Conservation (phyloP, 2,888 invertebrate species). For the Adelognathus sp. region DNA sequence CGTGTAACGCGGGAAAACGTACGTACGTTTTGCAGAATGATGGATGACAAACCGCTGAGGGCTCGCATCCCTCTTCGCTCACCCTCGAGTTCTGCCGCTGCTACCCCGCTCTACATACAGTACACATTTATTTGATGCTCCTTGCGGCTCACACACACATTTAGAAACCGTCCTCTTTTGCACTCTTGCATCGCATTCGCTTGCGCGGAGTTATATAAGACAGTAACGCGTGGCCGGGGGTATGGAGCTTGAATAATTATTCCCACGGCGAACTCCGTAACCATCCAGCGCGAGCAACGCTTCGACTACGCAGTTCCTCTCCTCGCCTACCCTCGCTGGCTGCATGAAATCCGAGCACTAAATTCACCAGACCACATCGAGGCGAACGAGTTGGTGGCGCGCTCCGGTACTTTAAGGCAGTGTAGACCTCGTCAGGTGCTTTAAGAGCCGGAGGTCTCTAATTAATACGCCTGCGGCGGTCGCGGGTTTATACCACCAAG, state of each 20-base stretch:
- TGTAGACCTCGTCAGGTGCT: constrained; percentile 72
- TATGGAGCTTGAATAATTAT: constrained; percentile 80
- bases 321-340: constrained; percentile 69
- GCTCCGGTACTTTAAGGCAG: constrained; percentile 73
- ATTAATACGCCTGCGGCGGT: constrained; percentile 71
- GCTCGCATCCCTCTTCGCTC: constrained; percentile 59
- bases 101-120: too few relatives aligned
- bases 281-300: constrained; percentile 58
- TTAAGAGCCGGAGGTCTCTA: constrained; percentile 72
- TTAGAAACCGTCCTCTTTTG: constrained; percentile 60
- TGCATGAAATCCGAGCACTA: constrained; percentile 77
- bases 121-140: too few relatives aligned
- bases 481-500: constrained; percentile 1
- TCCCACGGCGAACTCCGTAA: constrained; percentile 76
- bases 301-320: too few relatives aligned
- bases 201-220: constrained; percentile 57
- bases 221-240: neutral
- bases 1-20: constrained; percentile 6
- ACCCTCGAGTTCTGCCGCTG: constrained; percentile 26
- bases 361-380: constrained; percentile 72
- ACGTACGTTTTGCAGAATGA: constrained; percentile 70
- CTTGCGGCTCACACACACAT: too few relatives aligned
- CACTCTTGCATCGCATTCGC: constrained; percentile 55
- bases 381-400: constrained; percentile 33
- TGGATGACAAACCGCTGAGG: constrained; percentile 74